A percentile compares a stretch with the other conserved stretches of the same genome.
phyloP scores from a whole-genome alignment of 2,113 vertebrate species.

The Sylvicapra grimmia region DNA sequence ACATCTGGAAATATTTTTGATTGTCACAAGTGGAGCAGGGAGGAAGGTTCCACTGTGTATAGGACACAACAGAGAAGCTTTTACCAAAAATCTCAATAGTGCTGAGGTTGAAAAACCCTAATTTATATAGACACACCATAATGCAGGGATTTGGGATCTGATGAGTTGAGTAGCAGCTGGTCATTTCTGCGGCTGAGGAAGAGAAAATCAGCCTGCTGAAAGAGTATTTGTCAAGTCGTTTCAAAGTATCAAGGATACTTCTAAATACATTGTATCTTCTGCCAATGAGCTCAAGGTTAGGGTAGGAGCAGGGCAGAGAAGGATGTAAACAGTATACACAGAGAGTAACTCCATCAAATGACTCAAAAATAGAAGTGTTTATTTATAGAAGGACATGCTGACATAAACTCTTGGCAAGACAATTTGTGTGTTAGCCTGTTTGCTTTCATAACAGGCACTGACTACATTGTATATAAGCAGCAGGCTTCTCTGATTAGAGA shows the following conservation, averaged over 20 bases:
- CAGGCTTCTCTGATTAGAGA: not conserved
- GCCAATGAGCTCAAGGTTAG: not conserved
- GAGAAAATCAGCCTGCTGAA: not conserved
- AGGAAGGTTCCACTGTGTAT: not conserved
- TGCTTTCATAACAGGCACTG: not conserved
- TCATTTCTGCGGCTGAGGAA: not conserved
- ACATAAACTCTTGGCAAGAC: not conserved
- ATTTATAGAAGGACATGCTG: not conserved
- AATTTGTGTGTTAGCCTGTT: not conserved
- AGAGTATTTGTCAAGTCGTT: not conserved
- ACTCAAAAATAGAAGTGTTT: not conserved
- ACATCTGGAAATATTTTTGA: not conserved
- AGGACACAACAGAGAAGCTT: not conserved
- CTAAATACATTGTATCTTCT: not conserved
- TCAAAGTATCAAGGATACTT: not conserved
- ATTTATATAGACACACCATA: not conserved
- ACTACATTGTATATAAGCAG: not conserved
- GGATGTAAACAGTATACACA: not conserved
- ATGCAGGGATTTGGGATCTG: not conserved
- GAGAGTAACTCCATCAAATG: not conserved
- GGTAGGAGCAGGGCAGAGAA: not conserved
- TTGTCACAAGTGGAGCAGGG: not conserved
- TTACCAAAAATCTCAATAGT: not conserved
- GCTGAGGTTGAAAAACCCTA: not conserved
- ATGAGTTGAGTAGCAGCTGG: not conserved